Conservation (phyloP, 2,113 vertebrate genomes). For the Callaeas wilsoni region DNA sequence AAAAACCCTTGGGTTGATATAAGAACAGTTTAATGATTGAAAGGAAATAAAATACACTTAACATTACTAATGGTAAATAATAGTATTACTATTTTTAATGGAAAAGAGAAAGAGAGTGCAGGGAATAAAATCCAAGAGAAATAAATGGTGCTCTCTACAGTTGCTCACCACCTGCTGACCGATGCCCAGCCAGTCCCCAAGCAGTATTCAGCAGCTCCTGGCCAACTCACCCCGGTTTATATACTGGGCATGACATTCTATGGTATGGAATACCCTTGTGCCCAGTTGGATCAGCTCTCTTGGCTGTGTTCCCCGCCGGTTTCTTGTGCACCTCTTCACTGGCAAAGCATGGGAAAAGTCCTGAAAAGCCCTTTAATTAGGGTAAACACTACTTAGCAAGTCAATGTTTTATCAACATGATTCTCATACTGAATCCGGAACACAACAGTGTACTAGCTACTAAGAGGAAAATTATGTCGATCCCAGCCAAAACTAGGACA, state of each 20-base stretch:
- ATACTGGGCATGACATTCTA: background rate
- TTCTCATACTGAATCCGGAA: background rate
- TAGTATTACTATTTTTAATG: background rate
- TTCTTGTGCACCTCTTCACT: background rate
- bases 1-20: background rate
- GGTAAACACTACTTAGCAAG: background rate
- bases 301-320: accelerated
- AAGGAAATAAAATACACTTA: background rate
- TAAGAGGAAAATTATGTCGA: background rate
- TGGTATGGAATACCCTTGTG: background rate
- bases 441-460: background rate
- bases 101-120: background rate
- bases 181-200: background rate
- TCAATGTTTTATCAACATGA: background rate
- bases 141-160: background rate
- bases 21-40: background rate
- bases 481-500: background rate
- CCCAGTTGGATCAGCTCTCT: background rate
- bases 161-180: background rate
- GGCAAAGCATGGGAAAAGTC: background rate
- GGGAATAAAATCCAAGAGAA: background rate
- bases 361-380: background rate
- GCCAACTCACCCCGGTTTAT: background rate
- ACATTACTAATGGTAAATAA: background rate
- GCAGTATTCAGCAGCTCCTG: background rate